Conservation (phyloP, 2,797 vertebrate genomes). For the Tapera naevia region DNA sequence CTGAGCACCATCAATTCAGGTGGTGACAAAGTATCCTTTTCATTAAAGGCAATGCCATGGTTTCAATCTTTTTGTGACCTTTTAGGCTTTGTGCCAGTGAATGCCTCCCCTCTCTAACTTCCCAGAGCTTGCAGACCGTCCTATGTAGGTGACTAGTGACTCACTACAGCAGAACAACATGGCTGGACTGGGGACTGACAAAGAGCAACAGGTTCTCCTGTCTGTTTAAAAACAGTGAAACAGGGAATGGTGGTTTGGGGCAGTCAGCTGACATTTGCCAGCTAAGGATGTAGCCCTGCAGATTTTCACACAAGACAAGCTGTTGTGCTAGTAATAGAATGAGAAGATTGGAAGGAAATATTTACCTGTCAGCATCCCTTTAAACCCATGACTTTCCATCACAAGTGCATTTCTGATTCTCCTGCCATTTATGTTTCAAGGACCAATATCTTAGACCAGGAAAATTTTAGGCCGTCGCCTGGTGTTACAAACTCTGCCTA, state of each 20-base stretch:
- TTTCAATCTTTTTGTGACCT: not conserved
- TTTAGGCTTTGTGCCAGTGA: not conserved
- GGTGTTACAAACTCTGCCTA: not conserved
- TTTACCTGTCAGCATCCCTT: not conserved
- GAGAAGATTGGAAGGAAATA: not conserved
- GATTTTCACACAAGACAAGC: not conserved
- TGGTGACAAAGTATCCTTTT: not conserved
- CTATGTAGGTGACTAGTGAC: not conserved
- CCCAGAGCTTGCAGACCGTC: not conserved
- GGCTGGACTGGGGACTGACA: no score
- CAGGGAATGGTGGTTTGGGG: not conserved
- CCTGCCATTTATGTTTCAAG: constrained; percentile 14
- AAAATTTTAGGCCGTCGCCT: constrained; percentile 9
- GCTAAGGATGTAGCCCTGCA: not conserved
- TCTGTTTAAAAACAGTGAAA: not conserved
- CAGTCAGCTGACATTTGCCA: not conserved
- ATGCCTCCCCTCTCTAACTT: not conserved
- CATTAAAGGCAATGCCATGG: fast-evolving
- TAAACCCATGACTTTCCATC: not conserved
- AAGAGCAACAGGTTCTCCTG: not conserved
- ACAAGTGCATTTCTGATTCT: not conserved
- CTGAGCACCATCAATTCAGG: not conserved
- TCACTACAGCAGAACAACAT: fast-evolving
- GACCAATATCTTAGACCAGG: not conserved
- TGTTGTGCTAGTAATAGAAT: not conserved